These are phyloP conservation scores for Cephus rjabovi DNA, from an alignment of 2,888 invertebrate species.

Conservation along the genomic window DNA sequence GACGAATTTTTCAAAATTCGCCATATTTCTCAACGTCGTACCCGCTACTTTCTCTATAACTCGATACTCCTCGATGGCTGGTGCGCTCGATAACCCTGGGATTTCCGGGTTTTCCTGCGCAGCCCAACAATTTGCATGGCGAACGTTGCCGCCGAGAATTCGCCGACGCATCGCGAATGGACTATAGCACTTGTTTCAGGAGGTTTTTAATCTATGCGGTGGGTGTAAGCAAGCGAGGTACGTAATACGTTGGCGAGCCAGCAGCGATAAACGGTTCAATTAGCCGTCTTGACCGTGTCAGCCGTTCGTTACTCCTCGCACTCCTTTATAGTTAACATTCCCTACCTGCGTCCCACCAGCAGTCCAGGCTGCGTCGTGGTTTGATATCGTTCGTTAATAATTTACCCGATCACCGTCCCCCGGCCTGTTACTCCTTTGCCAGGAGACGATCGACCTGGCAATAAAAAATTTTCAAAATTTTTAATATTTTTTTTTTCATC, in stretches of 20 bases:
- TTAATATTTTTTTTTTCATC: not conserved
- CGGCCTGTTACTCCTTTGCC: constrained; percentile 24
- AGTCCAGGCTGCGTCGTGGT: constrained; percentile 16
- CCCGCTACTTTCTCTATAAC: not conserved
- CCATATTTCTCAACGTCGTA: not conserved
- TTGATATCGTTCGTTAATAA: constrained; percentile 34
- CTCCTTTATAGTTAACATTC: constrained; percentile 2
- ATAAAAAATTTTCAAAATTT: constrained; percentile 42
- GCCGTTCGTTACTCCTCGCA: constrained; percentile 34
- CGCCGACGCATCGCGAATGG: not conserved
- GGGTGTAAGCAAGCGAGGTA: constrained; percentile 31
- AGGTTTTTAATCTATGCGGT: not conserved
- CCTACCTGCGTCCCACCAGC: constrained; percentile 14
- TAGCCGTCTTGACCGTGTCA: constrained; percentile 44
- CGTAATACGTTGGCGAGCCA: constrained; percentile 30
- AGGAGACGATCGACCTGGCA: constrained; percentile 34
- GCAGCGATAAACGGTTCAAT: constrained; percentile 45
- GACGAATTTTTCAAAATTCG: not conserved
- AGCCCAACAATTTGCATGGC: not conserved
- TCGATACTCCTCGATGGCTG: not conserved
- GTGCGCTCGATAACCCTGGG: not conserved
- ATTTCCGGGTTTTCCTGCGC: not conserved
- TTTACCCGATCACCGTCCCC: constrained; percentile 11
- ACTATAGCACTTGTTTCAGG: constrained; percentile 6
- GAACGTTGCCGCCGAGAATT: not conserved